Evolutionary conservation across 2,888 invertebrate species (phyloP).

Genomic region (Synanthedon vespiformis): DNA sequence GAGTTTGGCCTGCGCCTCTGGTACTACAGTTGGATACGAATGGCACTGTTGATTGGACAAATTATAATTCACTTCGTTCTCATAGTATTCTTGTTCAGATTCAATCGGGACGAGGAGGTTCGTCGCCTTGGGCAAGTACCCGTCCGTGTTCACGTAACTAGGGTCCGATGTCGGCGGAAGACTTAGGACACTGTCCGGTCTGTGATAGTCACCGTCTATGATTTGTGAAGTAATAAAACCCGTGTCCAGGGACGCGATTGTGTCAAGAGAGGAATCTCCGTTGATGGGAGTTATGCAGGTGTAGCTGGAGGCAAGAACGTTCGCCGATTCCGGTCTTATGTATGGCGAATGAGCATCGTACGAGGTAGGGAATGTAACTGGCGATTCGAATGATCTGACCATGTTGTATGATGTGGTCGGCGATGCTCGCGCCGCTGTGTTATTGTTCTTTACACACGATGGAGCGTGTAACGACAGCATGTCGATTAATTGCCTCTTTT

Average conservation of each 20-base stretch:
- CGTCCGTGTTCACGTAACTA: constrained; percentile 48
- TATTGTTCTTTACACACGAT: constrained; percentile 73
- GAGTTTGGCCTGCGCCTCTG: constrained; percentile 60
- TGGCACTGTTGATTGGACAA: constrained; percentile 65
- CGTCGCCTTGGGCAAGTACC: constrained; percentile 54
- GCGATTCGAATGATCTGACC: constrained; percentile 56
- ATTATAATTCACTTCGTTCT: constrained; percentile 65
- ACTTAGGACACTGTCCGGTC: constrained; percentile 60
- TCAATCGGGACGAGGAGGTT: constrained; percentile 67
- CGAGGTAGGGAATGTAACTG: constrained; percentile 51
- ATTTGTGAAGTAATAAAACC: constrained; percentile 44
- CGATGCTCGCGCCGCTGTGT: constrained; percentile 46
- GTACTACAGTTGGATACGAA: constrained; percentile 55
- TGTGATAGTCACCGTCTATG: constrained; percentile 47
- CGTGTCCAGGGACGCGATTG: constrained; percentile 48
- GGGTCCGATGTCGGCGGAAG: constrained; percentile 40
- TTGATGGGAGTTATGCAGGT: constrained; percentile 50
- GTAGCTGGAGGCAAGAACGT: constrained; percentile 56
- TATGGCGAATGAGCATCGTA: constrained; percentile 63
- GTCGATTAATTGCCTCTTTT: constrained; percentile 81
- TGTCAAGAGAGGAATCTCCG: constrained; percentile 52
- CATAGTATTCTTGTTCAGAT: constrained; percentile 64
- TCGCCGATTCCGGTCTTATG: constrained; percentile 64
- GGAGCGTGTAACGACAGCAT: constrained; percentile 82
- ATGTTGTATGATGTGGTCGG: constrained; percentile 53